Evolutionary conservation across 2,113 vertebrate species (phyloP), one percentile per base, ranked within the genome.

Genomic region (Ictidomys tridecemlineatus): DNA sequence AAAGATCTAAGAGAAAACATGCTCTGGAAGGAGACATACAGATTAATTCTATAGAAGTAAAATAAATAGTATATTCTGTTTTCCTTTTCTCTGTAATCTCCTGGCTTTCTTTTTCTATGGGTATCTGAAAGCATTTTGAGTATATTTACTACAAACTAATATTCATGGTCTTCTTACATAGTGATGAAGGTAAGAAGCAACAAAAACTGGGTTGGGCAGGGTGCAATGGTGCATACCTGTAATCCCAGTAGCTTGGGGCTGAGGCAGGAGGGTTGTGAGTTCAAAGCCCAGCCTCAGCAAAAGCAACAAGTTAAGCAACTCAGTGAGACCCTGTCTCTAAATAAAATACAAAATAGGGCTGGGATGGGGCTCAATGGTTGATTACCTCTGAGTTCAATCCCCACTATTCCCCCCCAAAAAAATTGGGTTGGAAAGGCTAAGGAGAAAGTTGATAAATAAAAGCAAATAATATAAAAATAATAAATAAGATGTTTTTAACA

Each of bases 361-460:
- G 48, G 48, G 48, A 51, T 51, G 48, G 10, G 2, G 48, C 48
- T 51, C 12, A 51, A 13, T 51, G 48, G 11, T 51, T 51, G 48
- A 51, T 12, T 51, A 13, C 48, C 12, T 13, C 48, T 51, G 48
- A 51, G 48, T 51, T 51, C 48, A 51, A 51, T 51, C 48, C 12
- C 48, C 2, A 2, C 10, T 51, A 51, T 12, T 11, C 48, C 48
- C 48, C 48, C 48, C 11, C 2, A 0, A 11, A 51, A 51, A 94
- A 95, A 85, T 14, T 91, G 3, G 37, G 18, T 89, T 73, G 10
- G 28, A 90, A 86, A 84, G n/a, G 37, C 28, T 80, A 45, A 79
- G 58, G 30, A 84, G n/a, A 80, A 90, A 89, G 84, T 77, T 96
- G 34, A 11, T 72, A 20, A 94, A 67, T 94, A 96, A 78, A 77